phyloP scores from a whole-genome alignment of 2,888 invertebrate species.

The Apotomis capreana region DNA sequence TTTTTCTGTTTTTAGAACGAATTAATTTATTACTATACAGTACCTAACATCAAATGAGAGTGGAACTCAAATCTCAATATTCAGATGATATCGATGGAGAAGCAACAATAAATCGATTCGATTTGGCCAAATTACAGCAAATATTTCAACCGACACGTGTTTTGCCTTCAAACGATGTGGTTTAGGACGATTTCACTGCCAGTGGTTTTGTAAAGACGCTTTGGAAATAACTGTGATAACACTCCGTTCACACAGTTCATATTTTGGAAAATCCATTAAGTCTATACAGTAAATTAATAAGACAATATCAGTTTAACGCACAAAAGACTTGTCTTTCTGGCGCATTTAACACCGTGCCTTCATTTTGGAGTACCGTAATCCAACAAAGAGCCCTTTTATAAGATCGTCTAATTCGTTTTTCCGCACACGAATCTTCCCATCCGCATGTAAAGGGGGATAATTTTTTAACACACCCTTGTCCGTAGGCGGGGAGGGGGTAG shows the following conservation, averaged over 20 bases:
- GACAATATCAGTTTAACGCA: background rate
- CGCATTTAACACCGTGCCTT: background rate
- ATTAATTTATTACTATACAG: no score
- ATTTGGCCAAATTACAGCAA: constrained; percentile 15
- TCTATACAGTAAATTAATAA: background rate
- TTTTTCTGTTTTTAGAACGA: no score
- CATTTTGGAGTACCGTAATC: constrained; percentile 11
- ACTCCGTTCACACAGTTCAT: no score
- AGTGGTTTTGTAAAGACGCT: background rate
- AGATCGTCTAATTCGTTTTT: constrained; percentile 14
- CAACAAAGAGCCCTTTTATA: constrained; percentile 3
- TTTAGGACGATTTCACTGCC: constrained; percentile 19
- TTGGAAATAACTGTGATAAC: background rate
- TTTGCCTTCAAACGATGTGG: constrained; percentile 13
- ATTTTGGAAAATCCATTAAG: no score
- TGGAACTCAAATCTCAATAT: constrained; percentile 7
- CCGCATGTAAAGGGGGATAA: constrained; percentile 14
- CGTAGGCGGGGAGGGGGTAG: background rate
- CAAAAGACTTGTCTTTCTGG: background rate
- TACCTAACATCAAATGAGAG: no score
- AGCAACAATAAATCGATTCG: constrained; percentile 22
- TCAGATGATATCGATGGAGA: constrained; percentile 11
- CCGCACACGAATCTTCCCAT: constrained; percentile 12
- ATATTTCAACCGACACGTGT: constrained; percentile 24
- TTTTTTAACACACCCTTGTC: constrained; percentile 3